Base-by-base conservation (phyloP, 1,140 invertebrate species). In the Thaumatotibia leucotreta region DNA sequence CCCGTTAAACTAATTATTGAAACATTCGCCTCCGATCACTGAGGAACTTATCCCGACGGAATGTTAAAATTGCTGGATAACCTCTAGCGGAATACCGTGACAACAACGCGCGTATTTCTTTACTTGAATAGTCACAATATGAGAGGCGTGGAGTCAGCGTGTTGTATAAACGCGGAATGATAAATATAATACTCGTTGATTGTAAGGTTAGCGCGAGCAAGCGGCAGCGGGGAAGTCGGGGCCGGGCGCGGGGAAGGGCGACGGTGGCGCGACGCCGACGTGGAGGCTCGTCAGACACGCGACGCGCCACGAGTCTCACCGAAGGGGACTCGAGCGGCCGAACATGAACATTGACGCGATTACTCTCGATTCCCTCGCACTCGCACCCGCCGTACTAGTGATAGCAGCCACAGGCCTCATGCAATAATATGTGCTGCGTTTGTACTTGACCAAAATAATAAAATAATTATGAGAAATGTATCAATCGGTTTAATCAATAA, bases 231-330 rank as follows among this genome's bases (percentile, higher is more conserved):
- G 66, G 17, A 52, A 73, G 68, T 72, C 74, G 74, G 74, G 63
- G 68, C 20, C 68, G 31, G 64, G 14, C 64, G 52, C 52, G 65
- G 35, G 67, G 75, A 77, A 69, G 64, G 76, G 66, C 68, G 76
- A 61, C 69, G 77, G 84, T 90, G 86, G 87, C 87, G 87, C 84
- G 87, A 88, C 81, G 87, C 74, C 84, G 80, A 89, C 87, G 87
- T 88, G 87, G 87, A 89, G 80, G 84, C 77, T 82, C 76, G 84
- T 69, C 82, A 73, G 84, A 88, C 84, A 87, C 83, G 83, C 85
- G 81, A 79, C 76, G 73, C 73, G 77, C 78, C 81, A 86, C 83
- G 80, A 83, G 64, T 72, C 64, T 61, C 65, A 35, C 71, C 77
- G 77, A 73, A 68, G 67, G 64, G 70, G 70, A 68, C 72, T 69